Base-by-base conservation (phyloP, 64 coral and sea anemone species). In the Catalaphyllia jardinei region DNA sequence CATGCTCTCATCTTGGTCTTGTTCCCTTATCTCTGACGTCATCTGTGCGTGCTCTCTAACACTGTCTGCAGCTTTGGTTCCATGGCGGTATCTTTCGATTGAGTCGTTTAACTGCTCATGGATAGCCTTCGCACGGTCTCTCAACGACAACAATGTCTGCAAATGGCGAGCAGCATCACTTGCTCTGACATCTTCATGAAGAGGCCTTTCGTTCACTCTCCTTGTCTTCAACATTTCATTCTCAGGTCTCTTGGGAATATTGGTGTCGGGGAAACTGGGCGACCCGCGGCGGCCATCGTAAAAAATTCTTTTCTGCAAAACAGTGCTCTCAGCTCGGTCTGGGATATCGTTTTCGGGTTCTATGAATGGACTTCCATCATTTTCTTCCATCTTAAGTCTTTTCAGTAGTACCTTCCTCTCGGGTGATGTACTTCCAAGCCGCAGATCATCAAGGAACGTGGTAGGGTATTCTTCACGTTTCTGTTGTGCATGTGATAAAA, bases 221-320 rank as follows among this genome's bases (percentile, higher is more conserved):
- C 77, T 60, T 60, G 63, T 67, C n/a, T 69, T n/a, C 25, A 27
- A 69, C 11, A 25, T 24, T 24, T 69, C 65, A 22, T 27, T 25
- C 51, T 25, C 46, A 55, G 49, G 51, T 29, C 19, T 79, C 51
- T 55, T 50, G 22, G 50, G 49, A 79, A 16, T 57, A 14, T 55
- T 27, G 10, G 22, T 46, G 49, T 79, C 16, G 22, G 24, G 17
- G 51, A 69, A 27, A 25, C 24, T 50, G 5, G 18, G 4, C 39
- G 74, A 42, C 4, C 16, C 42, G 24, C 49, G 8, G 38, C 42
- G 22, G 2, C 20, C 57, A 63, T 31, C 25, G 65, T 69, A 69
- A 42, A 83, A 83, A 83, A 65, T 42, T 61, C 79, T 83, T 67
- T 83, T 83, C 60, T 65, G 61, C 31, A 39, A 52, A 51, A 79